A percentile compares a stretch with the other conserved stretches of the same genome.
Evolutionary conservation across 2,888 invertebrate species (phyloP).

Genomic region (Lobophora halterata): DNA sequence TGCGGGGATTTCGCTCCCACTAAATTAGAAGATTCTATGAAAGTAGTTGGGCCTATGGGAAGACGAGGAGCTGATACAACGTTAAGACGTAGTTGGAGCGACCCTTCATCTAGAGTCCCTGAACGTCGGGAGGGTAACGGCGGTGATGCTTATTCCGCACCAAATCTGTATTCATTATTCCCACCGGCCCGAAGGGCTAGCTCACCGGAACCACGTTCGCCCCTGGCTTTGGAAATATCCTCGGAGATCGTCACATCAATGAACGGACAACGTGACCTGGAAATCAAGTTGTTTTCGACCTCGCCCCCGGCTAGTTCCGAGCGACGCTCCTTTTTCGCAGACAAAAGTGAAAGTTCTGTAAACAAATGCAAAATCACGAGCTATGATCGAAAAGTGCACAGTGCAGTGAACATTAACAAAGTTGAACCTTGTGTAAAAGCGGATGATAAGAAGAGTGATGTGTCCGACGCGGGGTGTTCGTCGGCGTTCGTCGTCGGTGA

Average conservation of each 20-base stretch:
- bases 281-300: constrained; percentile 88
- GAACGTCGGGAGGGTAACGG: constrained; percentile 61
- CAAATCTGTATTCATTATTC: constrained; percentile 73
- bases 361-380: constrained; percentile 64
- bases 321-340: constrained; percentile 72
- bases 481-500: constrained; percentile 54
- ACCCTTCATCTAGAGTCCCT: constrained; percentile 76
- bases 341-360: constrained; percentile 76
- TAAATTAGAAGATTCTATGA: constrained; percentile 75
- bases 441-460: constrained; percentile 61
- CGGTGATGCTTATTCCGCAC: constrained; percentile 64
- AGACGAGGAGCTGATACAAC: constrained; percentile 66
- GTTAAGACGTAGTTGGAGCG: constrained; percentile 83
- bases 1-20: constrained; percentile 73
- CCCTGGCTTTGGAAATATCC: constrained; percentile 83
- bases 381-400: constrained; percentile 65
- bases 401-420: constrained; percentile 68
- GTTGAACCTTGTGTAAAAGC: constrained; percentile 56
- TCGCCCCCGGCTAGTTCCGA: constrained; percentile 75
- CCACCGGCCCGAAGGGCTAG: constrained; percentile 64
- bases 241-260: constrained; percentile 89
- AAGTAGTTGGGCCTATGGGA: constrained; percentile 69
- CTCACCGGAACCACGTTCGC: constrained; percentile 68
- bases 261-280: constrained; percentile 88
- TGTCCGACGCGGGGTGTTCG: constrained; percentile 62